Base-by-base conservation (phyloP, 1,140 invertebrate genomes). In the Monochamus saltuarius region DNA sequence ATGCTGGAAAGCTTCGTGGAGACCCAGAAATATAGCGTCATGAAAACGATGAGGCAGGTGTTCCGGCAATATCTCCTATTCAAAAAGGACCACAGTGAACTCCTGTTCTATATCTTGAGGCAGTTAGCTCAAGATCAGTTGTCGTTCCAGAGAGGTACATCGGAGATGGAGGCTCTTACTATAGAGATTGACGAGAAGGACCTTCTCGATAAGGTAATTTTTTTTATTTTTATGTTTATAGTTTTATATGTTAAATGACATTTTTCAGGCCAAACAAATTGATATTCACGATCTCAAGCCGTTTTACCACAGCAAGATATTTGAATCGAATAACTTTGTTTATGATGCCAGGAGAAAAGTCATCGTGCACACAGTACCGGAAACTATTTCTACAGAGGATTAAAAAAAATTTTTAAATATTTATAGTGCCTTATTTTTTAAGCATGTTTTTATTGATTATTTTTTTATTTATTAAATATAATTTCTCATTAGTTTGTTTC, bases 1-100 rank as follows among this genome's bases (percentile, higher is more conserved):
- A 93, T 96, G 87, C 82, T 99, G 17, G 96, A 99, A 76, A 97
- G 94, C 71, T 99, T 99, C 78, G 92, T 99, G 35, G 93, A 95
- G 67, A 98, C 97, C 7, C 98, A 99, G 77, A 99, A 99, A 75
- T 98, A 94, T 80, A 95, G 92, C 66, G 92, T 99, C 10, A 98
- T 97, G 92, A 90, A 93, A 72, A 85, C 87, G 34, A 99, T 99
- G 96, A 85, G 87, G 80, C 89, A 91, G 81, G 92, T 95, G 68
- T 99, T 99, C 83, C 88, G 90, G 65, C 89, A 92, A 67, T 99
- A 97, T 77, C 81, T 99, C 11, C 84, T 91, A 2, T 99, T 91
- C 81, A 94, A 95, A 70, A 91, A 94, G 72, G 96, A 99, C 78
- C 93, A 97, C 80, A 94, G 95, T 69, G 97, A 99, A 74, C 82